phyloP scores from a whole-genome alignment of 1,140 invertebrate genomes.

The Ptiloglossa arizonensis region DNA sequence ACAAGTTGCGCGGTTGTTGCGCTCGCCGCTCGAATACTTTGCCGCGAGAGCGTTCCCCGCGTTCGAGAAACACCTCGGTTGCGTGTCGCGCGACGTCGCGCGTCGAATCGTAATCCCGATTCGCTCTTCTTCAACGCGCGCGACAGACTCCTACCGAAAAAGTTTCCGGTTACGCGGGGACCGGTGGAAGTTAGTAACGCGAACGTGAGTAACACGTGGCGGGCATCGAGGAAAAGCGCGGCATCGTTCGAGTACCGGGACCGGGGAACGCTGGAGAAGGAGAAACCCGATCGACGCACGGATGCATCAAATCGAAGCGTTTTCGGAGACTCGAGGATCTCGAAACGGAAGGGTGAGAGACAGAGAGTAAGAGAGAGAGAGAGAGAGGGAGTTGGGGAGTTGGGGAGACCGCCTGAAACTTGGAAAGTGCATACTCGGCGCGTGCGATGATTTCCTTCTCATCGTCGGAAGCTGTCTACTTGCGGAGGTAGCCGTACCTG shows the following conservation, averaged over 20 bases:
- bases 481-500: conserved; percentile 67
- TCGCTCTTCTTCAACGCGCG: neutral
- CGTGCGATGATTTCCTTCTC: conserved; percentile 58
- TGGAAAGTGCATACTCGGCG: conserved; percentile 41
- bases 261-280: conserved; percentile 20
- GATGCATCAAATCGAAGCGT: conserved; percentile 16
- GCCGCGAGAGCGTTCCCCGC: too few relatives aligned
- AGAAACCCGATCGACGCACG: conserved; percentile 12
- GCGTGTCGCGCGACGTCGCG: too few relatives aligned
- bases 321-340: neutral
- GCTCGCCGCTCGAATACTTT: neutral
- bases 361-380: too few relatives aligned
- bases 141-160: neutral
- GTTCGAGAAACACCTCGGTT: too few relatives aligned
- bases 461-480: conserved; percentile 64
- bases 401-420: conserved; percentile 23
- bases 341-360: too few relatives aligned
- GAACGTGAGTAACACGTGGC: conserved; percentile 59
- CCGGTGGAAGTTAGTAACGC: conserved; percentile 15
- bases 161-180: neutral
- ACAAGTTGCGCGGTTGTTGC: neutral
- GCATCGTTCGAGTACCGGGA: conserved; percentile 20
- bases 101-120: neutral
- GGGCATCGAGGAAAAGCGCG: conserved; percentile 45
- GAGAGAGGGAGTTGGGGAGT: neutral